Base-by-base conservation (phyloP, 2,113 vertebrate species). In the Scatophagus argus region DNA sequence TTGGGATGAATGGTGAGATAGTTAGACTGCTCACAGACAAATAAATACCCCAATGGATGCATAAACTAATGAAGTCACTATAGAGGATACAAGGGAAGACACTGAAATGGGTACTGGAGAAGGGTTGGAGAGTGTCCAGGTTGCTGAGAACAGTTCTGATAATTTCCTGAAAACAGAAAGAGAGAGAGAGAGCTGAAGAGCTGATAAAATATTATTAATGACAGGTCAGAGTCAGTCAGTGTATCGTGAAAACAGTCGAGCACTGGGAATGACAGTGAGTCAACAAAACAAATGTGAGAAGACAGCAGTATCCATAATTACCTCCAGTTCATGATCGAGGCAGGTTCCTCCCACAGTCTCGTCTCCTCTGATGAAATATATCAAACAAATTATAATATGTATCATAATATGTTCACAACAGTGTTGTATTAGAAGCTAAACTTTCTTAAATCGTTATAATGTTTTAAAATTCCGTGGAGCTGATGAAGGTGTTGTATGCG, bases 41-140 rank as follows among this genome's bases (percentile, higher is more conserved):
- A 46, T 29, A 51, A 55, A 77, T 0, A 6, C 16, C 34, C 25
- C 8, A 44, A 59, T 21, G 43, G n/a, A 31, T 2, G n/a, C n/a
- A n/a, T n/a, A n/a, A n/a, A n/a, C n/a, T n/a, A n/a, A n/a, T n/a
- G n/a, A n/a, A 21, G 43, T 46, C 5, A 5, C 11, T 29, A 23
- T 23, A 41, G 79, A 87, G 81, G 93, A 93, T 94, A 95, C 95
- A 92, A 8, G 94, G 95, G 74, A 93, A 95, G 76, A 94, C 68
- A 3, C 32, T 91, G 64, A 93, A 94, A 84, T 94, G 87, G 12
- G 71, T 8, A 0, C 91, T 93, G 27, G 70, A 82, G 67, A 95
- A 95, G 8, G 95, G 94, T 31, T 90, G 88, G 60, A 95, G 91
- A 27, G 9, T 34, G 67, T 93, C 89, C 86, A 95, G 75, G 75